Conservation (phyloP, 2,888 invertebrate genomes). For the Drosophila testacea region DNA sequence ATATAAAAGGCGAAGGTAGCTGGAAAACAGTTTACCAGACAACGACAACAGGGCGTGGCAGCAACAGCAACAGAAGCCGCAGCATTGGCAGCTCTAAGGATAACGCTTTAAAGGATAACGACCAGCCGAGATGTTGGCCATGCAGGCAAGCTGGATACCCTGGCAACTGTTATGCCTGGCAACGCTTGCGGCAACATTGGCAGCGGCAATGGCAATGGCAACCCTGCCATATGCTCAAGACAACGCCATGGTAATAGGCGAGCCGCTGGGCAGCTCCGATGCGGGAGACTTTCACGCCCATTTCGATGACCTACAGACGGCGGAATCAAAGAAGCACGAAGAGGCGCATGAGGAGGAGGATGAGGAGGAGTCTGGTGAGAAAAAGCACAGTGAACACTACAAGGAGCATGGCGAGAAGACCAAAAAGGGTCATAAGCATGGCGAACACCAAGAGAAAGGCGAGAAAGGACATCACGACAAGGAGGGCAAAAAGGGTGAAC, state of each 20-base stretch:
- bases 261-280: conserved; percentile 53
- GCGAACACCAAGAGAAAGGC: conserved; percentile 89
- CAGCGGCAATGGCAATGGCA: conserved; percentile 43
- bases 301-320: conserved; percentile 80
- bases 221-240: conserved; percentile 52
- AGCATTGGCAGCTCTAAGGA: conserved; percentile 44
- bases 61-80: conserved; percentile 37
- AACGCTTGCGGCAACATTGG: conserved; percentile 46
- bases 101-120: conserved; percentile 37
- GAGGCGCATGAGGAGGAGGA: conserved; percentile 79
- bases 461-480: conserved; percentile 91
- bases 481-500: conserved; percentile 86
- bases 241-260: conserved; percentile 60
- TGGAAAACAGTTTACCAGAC: conserved; percentile 60
- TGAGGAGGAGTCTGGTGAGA: conserved; percentile 88
- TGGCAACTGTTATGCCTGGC: conserved; percentile 67
- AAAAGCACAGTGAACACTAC: conserved; percentile 88
- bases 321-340: conserved; percentile 82
- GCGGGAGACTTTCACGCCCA: conserved; percentile 53
- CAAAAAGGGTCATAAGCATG: conserved; percentile 90
- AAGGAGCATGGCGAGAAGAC: conserved; percentile 89
- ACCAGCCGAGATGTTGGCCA: conserved; percentile 38
- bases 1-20: conserved; percentile 60
- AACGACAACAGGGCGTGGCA: conserved; percentile 65
- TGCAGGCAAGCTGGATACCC: conserved; percentile 38